Evolutionary conservation across 1,140 invertebrate genomes (phyloP).

Genomic region (Lysiphlebus fabarum): DNA sequence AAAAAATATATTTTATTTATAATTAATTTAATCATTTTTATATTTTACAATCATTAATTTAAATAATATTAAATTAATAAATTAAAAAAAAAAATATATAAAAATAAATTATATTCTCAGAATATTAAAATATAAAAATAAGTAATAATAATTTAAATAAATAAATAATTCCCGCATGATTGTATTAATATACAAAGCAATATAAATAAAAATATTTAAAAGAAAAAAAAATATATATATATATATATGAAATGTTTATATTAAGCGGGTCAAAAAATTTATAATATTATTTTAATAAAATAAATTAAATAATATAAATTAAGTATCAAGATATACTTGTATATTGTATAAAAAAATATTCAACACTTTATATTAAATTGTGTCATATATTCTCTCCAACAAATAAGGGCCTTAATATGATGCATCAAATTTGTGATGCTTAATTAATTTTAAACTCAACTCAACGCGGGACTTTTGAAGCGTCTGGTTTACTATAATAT

Average conservation of each 20-base stretch:
- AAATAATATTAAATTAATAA: too few species aligned
- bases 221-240: slow-evolving; percentile 20
- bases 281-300: too few species aligned
- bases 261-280: slow-evolving; percentile 18
- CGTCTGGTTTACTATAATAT: background rate
- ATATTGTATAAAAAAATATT: too few species aligned
- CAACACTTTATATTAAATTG: slow-evolving; percentile 45
- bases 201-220: background rate
- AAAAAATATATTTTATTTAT: too few species aligned
- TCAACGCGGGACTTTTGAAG: background rate
- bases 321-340: too few species aligned
- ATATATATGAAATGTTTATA: background rate
- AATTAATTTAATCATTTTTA: too few species aligned
- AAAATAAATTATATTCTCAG: too few species aligned
- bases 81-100: too few species aligned
- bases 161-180: slow-evolving; percentile 1
- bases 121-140: slow-evolving; percentile 1
- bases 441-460: slow-evolving; percentile 41
- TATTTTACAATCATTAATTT: too few species aligned
- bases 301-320: too few species aligned
- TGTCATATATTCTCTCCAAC: slow-evolving; percentile 45
- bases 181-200: background rate
- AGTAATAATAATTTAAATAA: slow-evolving; percentile 14
- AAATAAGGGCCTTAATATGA: slow-evolving; percentile 45
- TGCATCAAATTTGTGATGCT: slow-evolving; percentile 48